Evolutionary conservation across 2,113 vertebrate species (phyloP).

Genomic region (Potamarius usumacintae): DNA sequence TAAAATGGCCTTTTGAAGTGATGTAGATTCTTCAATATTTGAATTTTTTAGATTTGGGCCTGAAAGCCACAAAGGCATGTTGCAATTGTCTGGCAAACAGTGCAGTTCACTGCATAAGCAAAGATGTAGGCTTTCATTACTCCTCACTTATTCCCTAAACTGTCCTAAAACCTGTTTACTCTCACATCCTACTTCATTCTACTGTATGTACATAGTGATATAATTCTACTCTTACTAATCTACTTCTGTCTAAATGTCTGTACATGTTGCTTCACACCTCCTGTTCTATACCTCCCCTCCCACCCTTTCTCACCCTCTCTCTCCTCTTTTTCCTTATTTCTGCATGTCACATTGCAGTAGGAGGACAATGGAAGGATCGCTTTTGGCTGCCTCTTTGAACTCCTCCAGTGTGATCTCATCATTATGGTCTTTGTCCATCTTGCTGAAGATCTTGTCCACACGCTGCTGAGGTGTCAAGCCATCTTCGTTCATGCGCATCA

Average conservation of each 20-base stretch:
- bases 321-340: constrained; percentile 76
- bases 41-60: background rate
- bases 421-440: constrained; percentile 98
- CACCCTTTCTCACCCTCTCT: constrained; percentile 19
- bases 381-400: constrained; percentile 97
- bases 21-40: background rate
- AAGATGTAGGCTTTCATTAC: background rate
- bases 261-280: constrained; percentile 23
- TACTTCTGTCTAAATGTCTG: constrained; percentile 34
- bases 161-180: background rate
- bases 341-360: constrained; percentile 97
- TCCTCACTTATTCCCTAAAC: constrained; percentile 5
- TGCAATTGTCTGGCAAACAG: background rate
- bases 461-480: constrained; percentile 95
- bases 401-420: constrained; percentile 96
- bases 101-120: background rate
- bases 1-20: constrained; percentile 21
- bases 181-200: constrained; percentile 8
- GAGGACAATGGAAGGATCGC: constrained; percentile 94
- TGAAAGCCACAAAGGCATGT: constrained; percentile 6
- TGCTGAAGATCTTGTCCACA: constrained; percentile 98
- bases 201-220: constrained; percentile 41
- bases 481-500: constrained; percentile 99
- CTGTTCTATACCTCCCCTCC: constrained; percentile 17
- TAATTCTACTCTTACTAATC: constrained; percentile 7